phyloP scores from a whole-genome alignment of 2,888 invertebrate species.

The Argyresthia albistria region DNA sequence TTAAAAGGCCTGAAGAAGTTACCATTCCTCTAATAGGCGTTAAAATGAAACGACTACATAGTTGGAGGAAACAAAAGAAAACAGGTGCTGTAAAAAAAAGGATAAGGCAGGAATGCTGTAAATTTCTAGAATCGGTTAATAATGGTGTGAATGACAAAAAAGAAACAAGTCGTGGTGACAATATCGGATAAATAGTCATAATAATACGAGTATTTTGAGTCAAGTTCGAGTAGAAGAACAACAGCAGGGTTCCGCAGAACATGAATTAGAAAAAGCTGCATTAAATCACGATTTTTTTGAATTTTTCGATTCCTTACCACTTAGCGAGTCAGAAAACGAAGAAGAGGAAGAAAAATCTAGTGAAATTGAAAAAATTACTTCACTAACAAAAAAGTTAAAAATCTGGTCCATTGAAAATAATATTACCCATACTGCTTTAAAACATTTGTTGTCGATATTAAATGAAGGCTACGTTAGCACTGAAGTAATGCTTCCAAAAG shows the following conservation, averaged over 20 bases:
- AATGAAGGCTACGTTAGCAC: neutral
- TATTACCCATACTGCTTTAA: conserved; percentile 6
- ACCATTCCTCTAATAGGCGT: neutral
- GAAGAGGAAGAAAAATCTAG: neutral
- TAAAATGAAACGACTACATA: neutral
- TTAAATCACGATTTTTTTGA: neutral
- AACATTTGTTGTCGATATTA: neutral
- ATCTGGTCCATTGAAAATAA: conserved; percentile 6
- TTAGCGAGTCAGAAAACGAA: neutral
- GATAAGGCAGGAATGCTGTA: neutral
- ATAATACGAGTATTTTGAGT: neutral
- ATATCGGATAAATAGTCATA: neutral
- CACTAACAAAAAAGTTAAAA: conserved; percentile 1
- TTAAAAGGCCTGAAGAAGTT: too few species aligned
- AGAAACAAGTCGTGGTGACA: neutral
- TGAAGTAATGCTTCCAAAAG: neutral
- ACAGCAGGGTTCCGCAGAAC: neutral
- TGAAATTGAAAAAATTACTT: conserved; percentile 4
- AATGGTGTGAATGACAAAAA: neutral
- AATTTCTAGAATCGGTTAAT: neutral
- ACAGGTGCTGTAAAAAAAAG: conserved; percentile 5
- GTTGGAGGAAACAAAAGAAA: conserved; percentile 1
- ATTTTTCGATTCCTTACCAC: neutral
- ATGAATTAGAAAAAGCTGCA: neutral
- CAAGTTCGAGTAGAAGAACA: neutral